Base-by-base conservation (phyloP, 2,113 vertebrate genomes). In the Melanerpes aurifrons region DNA sequence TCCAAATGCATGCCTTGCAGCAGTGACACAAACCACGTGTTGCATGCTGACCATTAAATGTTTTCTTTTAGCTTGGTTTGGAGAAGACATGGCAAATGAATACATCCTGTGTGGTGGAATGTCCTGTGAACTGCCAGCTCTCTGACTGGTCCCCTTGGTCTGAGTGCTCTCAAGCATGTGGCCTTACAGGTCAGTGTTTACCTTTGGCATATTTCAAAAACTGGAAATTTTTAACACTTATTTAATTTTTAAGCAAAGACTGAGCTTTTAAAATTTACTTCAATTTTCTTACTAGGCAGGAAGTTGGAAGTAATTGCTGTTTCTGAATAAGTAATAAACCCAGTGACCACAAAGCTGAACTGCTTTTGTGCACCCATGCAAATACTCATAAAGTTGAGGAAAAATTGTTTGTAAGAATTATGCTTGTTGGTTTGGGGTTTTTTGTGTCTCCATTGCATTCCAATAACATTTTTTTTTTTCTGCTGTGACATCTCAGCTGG, bases 11-110 rank as follows among this genome's bases (percentile, higher is more conserved):
- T 53, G 28, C 1, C 12, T n/a, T 63, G 32, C 25, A 28, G 3
- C 3, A 2, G 7, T 87, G 71, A 9, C 28, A 31, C 24, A 80
- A 43, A 8, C 29, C 6, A 15, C 13, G 15, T 61, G 18, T 64
- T 71, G 31, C 3, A 1, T 62, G 24, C 29, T 96, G 37, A 96
- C 17, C 12, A 15, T 28, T 47, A 14, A 62, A 11, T 85, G 12
- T 75, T 24, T 80, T 85, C 64, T 97, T 97, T 64, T 95, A 99
- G 99, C 94, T 99, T 86, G 98, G 97, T 24, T 89, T 99, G 97
- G 99, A 99, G 96, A 99, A 98, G 95, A 98, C 96, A 26, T 99
- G 99, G 99, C 98, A 98, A 96, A 99, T 99, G 99, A 99, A 99
- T 93, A 96, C 85, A 3, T 98, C 99, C 94, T 99, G 99, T 9